Conservation (phyloP, 2,888 invertebrate genomes). For the Temnothorax unifasciatus region DNA sequence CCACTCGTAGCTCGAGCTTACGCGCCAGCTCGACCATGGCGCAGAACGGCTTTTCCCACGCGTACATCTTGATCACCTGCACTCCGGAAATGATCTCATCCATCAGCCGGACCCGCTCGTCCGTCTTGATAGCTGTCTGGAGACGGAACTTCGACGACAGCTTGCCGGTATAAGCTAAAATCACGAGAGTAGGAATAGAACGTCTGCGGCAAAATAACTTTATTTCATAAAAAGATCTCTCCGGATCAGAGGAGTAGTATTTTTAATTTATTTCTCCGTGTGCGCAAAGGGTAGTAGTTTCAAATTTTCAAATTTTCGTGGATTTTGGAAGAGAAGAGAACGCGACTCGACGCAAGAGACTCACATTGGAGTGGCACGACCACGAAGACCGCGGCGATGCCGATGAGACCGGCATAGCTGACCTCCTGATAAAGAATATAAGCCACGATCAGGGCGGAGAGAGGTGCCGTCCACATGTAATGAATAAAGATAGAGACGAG, state of each 20-base stretch:
- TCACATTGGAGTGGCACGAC: constrained; percentile 95
- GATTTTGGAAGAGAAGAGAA: neutral
- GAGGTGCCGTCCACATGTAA: constrained; percentile 96
- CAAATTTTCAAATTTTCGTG: neutral
- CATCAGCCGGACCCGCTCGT: constrained; percentile 92
- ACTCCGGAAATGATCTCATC: constrained; percentile 92
- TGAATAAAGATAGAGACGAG: constrained; percentile 95
- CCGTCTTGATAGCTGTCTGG: constrained; percentile 89
- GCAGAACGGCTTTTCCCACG: constrained; percentile 92
- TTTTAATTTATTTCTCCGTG: neutral
- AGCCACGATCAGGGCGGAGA: constrained; percentile 90
- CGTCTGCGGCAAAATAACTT: neutral
- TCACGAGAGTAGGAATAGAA: neutral
- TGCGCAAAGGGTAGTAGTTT: neutral
- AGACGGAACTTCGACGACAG: constrained; percentile 86
- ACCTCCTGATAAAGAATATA: constrained; percentile 93
- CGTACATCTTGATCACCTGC: constrained; percentile 93
- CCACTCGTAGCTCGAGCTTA: constrained; percentile 87
- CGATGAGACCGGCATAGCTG: constrained; percentile 92
- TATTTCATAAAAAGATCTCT: neutral
- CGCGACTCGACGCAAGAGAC: constrained; percentile 71
- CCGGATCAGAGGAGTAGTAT: neutral
- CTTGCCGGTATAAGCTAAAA: constrained; percentile 84
- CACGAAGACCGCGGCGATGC: constrained; percentile 93
- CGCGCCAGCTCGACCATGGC: constrained; percentile 89